Percentiles rank a stretch among this genome's conserved stretches.
These are phyloP conservation scores for Plestiodon gilberti DNA, from an alignment of 2,113 vertebrate species.

Conservation along the genomic window DNA sequence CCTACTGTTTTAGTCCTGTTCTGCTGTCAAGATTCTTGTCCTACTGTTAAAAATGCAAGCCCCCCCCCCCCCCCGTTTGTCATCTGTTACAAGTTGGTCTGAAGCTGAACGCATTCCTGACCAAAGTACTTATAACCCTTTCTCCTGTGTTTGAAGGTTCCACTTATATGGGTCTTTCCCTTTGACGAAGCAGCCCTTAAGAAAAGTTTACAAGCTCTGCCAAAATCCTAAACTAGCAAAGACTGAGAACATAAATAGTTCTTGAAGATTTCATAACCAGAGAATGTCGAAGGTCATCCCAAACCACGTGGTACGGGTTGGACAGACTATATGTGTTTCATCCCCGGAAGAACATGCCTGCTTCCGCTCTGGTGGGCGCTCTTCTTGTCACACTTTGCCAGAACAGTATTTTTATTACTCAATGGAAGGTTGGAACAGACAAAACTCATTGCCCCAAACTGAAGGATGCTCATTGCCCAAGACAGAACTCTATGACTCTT, in stretches of 20 bases:
- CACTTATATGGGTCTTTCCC: background rate
- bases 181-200: conserved; percentile 1
- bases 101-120: conserved; percentile 42
- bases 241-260: background rate
- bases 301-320: conserved; percentile 80
- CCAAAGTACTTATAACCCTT: conserved; percentile 56
- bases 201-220: conserved; percentile 32
- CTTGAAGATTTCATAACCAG: conserved; percentile 32
- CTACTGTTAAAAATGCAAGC: background rate
- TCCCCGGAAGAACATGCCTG: conserved; percentile 37
- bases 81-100: background rate
- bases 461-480: background rate
- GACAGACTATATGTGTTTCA: conserved; percentile 77
- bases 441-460: background rate
- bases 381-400: conserved; percentile 16
- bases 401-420: conserved; percentile 54
- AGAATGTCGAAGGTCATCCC: conserved; percentile 79
- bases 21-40: no score
- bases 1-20: background rate
- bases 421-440: conserved; percentile 31
- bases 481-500: background rate
- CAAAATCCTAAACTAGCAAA: background rate
- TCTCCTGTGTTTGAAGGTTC: conserved; percentile 66
- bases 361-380: background rate
- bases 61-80: background rate